Base-by-base conservation (phyloP, 1,140 invertebrate genomes). In the Drosophila azteca region DNA sequence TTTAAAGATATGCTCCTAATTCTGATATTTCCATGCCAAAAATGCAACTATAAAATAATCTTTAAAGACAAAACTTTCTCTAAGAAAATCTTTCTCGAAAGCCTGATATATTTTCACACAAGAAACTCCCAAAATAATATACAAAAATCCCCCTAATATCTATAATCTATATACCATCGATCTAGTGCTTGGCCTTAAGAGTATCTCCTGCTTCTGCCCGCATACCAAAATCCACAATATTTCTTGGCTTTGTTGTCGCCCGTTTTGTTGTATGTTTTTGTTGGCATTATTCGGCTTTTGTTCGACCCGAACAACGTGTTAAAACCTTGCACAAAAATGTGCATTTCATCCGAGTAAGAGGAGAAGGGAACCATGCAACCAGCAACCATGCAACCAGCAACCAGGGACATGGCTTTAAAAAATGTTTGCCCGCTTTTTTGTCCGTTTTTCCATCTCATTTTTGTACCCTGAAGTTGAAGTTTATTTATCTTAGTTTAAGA, bases 401-500 rank as follows among this genome's bases (percentile, higher is more conserved):
- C 17, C 17, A 20, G 17, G 17, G 17, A 22, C 35, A 39, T 13
- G 35, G 35, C 81, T 77, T 88, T 79, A 76, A 87, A 73, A 55
- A 62, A 39, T 39, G 11, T 71, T 61, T 51, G 15, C 45, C 51
- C 49, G 24, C 50, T 17, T 49, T 43, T 35, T 26, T 20, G 49
- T 20, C 0, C 17, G 17, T 20, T 20, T 20, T 20, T 24, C 20
- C 13, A 11, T 29, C 24, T 24, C 39, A 17, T 50, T 35, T 54
- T 60, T 20, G 43, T 62, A 45, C 15, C 26, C 63, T 69, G 48
- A 46, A 55, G 62, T 82, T 87, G 78, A 88, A 87, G 69, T 88
- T 88, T 87, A 82, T 87, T 87, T 88, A 87, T 87, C 82, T 87
- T 72, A 82, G 78, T 82, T 87, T 82, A 75, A 77, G 79, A 87